phyloP scores from a whole-genome alignment of 2,888 invertebrate species.

The Zele albiditarsus region DNA sequence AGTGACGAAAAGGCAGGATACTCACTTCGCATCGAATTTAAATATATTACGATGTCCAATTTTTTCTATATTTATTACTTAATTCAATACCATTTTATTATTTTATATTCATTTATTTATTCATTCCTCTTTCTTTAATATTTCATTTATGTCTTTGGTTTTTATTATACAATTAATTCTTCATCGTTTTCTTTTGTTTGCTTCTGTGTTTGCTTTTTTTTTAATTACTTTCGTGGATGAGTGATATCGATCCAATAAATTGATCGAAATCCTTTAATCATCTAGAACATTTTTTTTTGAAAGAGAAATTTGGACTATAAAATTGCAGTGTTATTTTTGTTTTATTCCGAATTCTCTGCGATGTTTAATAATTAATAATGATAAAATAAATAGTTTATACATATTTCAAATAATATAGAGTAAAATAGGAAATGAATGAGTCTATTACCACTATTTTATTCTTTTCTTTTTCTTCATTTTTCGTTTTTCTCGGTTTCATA shows the following conservation, averaged over 20 bases:
- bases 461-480: background rate
- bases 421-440: background rate
- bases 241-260: constrained; percentile 56
- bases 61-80: background rate
- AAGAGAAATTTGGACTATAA: background rate
- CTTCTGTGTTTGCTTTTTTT: constrained; percentile 48
- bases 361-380: constrained; percentile 11
- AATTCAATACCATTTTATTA: constrained; percentile 18
- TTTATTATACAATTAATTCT: constrained; percentile 51
- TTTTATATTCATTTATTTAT: constrained; percentile 7
- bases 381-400: constrained; percentile 2
- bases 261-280: constrained; percentile 44
- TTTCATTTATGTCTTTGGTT: constrained; percentile 40
- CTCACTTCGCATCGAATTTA: constrained; percentile 24
- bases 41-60: constrained; percentile 21
- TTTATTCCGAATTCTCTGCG: background rate
- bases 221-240: constrained; percentile 64
- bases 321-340: background rate
- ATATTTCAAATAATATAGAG: constrained; percentile 2
- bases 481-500: background rate
- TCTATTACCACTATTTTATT: background rate
- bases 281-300: constrained; percentile 1
- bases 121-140: constrained; percentile 2
- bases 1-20: constrained; percentile 50
- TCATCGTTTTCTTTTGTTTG: constrained; percentile 47